Conservation (phyloP, 1,140 invertebrate genomes). For the Amphibalanus amphitrite region DNA sequence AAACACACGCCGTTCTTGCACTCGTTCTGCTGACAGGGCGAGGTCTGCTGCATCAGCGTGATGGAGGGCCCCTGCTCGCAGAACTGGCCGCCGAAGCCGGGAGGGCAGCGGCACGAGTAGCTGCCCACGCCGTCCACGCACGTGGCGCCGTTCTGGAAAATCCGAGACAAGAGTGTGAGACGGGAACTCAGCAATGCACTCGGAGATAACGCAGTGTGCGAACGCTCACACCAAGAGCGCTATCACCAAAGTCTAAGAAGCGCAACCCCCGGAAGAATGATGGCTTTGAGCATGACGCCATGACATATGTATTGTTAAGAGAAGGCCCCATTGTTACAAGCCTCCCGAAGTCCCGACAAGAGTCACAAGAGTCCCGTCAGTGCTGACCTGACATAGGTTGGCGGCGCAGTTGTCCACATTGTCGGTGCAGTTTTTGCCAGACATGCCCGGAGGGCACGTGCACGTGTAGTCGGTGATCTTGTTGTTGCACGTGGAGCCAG, state of each 20-base stretch:
- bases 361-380: neutral
- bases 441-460: conserved; percentile 72
- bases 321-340: too few species aligned
- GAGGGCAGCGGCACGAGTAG: conserved; percentile 73
- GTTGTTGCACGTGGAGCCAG: conserved; percentile 75
- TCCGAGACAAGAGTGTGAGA: neutral
- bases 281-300: too few species aligned
- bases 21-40: conserved; percentile 88
- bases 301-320: too few species aligned
- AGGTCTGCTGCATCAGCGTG: conserved; percentile 57
- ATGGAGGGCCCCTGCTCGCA: conserved; percentile 59
- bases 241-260: too few species aligned
- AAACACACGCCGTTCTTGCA: conserved; percentile 95
- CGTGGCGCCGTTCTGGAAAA: conserved; percentile 59
- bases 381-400: conserved; percentile 16
- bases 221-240: too few species aligned
- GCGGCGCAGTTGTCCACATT: conserved; percentile 84
- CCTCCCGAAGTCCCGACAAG: too few species aligned
- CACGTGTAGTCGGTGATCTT: conserved; percentile 80
- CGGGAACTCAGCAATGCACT: too few species aligned
- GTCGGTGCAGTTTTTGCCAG: conserved; percentile 76
- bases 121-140: conserved; percentile 80
- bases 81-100: conserved; percentile 71
- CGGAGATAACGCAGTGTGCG: too few species aligned
- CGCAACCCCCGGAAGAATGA: too few species aligned